Conservation (phyloP, 2,113 vertebrate species). For the Australoheros scitulus region DNA sequence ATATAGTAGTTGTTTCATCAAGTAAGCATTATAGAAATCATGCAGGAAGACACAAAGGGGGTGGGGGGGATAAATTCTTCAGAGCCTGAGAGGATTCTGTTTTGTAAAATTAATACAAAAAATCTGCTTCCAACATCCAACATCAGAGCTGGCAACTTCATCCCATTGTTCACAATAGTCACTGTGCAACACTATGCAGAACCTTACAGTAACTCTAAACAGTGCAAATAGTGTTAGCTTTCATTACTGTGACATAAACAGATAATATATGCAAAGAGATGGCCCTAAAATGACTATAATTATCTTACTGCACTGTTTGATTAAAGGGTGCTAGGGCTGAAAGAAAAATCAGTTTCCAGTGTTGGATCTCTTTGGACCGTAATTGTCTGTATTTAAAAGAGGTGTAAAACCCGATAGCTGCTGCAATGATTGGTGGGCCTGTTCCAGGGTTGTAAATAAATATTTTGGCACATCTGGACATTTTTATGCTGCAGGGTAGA, state of each 20-base stretch:
- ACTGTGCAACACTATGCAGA: neutral
- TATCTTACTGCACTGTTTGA: constrained; percentile 3
- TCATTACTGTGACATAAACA: constrained; percentile 7
- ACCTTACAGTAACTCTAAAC: neutral
- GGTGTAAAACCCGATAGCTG: constrained; percentile 8
- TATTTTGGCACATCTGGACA: constrained; percentile 18
- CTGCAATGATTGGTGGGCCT: neutral
- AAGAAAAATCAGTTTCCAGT: constrained; percentile 51
- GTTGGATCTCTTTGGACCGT: constrained; percentile 12
- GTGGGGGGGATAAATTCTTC: neutral
- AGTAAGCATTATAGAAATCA: neutral
- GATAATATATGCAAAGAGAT: neutral
- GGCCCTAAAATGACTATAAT: constrained; percentile 9
- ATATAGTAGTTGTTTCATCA: neutral
- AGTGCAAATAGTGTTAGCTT: too few relatives aligned
- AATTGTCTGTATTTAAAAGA: constrained; percentile 19
- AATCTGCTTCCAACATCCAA: neutral
- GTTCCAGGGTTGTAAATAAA: neutral
- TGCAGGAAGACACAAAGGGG: neutral
- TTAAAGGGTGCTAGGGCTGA: constrained; percentile 15
- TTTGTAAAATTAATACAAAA: constrained; percentile 1
- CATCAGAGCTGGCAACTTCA: constrained; percentile 1
- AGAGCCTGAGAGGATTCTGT: neutral
- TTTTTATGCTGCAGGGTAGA: neutral
- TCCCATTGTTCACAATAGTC: neutral